These are phyloP conservation scores for Amphimallon solstitiale DNA, from an alignment of 2,888 invertebrate species.

Conservation along the genomic window DNA sequence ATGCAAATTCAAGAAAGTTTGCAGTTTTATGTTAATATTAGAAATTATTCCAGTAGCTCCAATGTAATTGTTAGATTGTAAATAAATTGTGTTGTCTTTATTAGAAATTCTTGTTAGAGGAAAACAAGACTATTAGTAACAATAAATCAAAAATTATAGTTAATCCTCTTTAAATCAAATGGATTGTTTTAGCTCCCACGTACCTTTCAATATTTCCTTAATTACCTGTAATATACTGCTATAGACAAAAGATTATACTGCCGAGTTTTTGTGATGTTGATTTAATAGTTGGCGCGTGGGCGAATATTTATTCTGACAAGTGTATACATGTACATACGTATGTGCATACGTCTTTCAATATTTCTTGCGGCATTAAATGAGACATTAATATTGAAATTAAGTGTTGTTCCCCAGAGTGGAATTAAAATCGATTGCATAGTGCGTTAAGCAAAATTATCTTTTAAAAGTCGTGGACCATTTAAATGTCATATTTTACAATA, in stretches of 20 bases:
- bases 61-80: too few relatives aligned
- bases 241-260: not conserved
- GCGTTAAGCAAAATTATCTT: not conserved
- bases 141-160: too few relatives aligned
- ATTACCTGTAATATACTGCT: constrained; percentile 11
- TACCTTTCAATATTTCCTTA: constrained; percentile 2
- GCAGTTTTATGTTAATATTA: too few relatives aligned
- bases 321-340: constrained; percentile 4
- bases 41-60: too few relatives aligned
- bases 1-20: too few relatives aligned
- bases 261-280: not conserved
- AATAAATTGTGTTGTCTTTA: too few relatives aligned
- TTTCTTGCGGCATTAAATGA: constrained; percentile 33
- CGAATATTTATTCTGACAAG: constrained; percentile 5
- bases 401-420: constrained; percentile 26
- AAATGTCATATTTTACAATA: constrained; percentile 11
- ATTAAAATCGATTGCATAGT: constrained; percentile 23
- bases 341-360: constrained; percentile 20
- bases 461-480: not conserved
- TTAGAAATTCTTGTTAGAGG: too few relatives aligned
- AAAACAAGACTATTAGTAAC: too few relatives aligned
- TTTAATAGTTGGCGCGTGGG: constrained; percentile 19
- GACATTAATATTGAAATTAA: constrained; percentile 41
- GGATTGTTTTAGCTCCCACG: not conserved
- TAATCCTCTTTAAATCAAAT: too few relatives aligned